Base-by-base conservation (phyloP, 2,113 vertebrate genomes). In the Ia io region DNA sequence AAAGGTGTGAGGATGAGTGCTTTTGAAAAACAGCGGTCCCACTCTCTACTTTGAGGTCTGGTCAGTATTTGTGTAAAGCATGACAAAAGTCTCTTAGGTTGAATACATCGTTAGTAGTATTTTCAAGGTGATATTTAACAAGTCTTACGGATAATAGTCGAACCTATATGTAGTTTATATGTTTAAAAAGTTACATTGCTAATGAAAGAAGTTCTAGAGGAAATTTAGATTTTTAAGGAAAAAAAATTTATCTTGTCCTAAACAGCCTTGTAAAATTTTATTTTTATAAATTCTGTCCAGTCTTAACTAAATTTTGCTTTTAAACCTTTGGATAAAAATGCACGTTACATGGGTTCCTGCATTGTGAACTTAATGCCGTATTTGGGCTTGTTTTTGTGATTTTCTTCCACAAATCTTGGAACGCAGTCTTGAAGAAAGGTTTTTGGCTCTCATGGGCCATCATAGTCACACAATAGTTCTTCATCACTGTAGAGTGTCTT, bases 341-440 rank as follows among this genome's bases (percentile, higher is more conserved):
- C 42, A 53, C 51, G 32, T 76, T 56, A 61, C 12, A 0, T n/a
- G 25, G 35, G 7, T 76, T 92, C 18, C 76, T 86, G n/a, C 80
- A 84, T 0, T 32, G 44, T 91, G 89, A 87, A 65, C 14, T 73
- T 42, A 32, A 40, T 78, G 83, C 89, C 51, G 0, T 78, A 90
- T 63, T 82, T 88, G 82, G 84, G 17, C 69, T 93, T 96, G 51
- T 70, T 93, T 93, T 70, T 80, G 37, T 79, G 70, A 47, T 86
- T 96, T 96, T 86, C 74, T 84, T 93, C n/a, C 30, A n/a, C 86
- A 73, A 18, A 63, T 16, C 28, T 94, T 91, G 44, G 30, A 90
- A 16, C 14, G 14, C 3, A 12, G 18, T 79, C 42, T 88, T 35
- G 32, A 71, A 61, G n/a, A 87, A 76, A 42, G 23, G 14, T 25